Evolutionary conservation across 2,888 invertebrate species (phyloP).

Genomic region (Thalpophila matura): DNA sequence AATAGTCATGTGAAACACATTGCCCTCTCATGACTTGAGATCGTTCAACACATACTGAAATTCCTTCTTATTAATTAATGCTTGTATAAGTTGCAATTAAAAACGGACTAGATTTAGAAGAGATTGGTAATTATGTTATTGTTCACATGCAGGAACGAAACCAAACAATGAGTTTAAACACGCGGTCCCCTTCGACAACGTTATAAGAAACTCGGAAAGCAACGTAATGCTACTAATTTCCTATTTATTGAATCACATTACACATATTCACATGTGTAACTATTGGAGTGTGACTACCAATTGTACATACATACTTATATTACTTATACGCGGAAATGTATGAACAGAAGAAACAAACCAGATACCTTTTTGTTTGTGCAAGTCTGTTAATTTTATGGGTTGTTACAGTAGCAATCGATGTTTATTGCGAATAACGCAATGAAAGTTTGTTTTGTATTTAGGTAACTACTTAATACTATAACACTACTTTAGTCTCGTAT

Average conservation of each 20-base stretch:
- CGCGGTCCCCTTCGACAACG: slow-evolving; percentile 54
- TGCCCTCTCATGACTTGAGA: slow-evolving; percentile 65
- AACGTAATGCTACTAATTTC: slow-evolving; percentile 65
- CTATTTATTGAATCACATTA: slow-evolving; percentile 64
- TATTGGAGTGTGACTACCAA: slow-evolving; percentile 28
- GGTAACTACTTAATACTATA: slow-evolving; percentile 8
- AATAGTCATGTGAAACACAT: slow-evolving; percentile 74
- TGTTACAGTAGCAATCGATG: slow-evolving; percentile 13
- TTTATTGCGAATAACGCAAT: slow-evolving; percentile 12
- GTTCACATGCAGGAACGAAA: slow-evolving; percentile 68
- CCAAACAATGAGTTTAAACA: slow-evolving; percentile 72
- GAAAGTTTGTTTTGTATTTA: neutral
- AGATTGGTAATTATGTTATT: slow-evolving; percentile 68
- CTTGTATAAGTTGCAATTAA: slow-evolving; percentile 58
- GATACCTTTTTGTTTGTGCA: slow-evolving; percentile 31
- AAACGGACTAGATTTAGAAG: slow-evolving; percentile 69
- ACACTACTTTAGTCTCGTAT: too few relatives aligned
- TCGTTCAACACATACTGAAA: slow-evolving; percentile 68
- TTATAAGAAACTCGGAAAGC: slow-evolving; percentile 68
- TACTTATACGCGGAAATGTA: slow-evolving; percentile 36
- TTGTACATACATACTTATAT: slow-evolving; percentile 12
- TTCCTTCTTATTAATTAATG: slow-evolving; percentile 69
- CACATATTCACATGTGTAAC: slow-evolving; percentile 30
- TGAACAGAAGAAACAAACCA: slow-evolving; percentile 29
- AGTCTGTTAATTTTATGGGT: slow-evolving; percentile 2